phyloP scores from a whole-genome alignment of 2,888 invertebrate genomes.

The Brachyopa scutellaris region DNA sequence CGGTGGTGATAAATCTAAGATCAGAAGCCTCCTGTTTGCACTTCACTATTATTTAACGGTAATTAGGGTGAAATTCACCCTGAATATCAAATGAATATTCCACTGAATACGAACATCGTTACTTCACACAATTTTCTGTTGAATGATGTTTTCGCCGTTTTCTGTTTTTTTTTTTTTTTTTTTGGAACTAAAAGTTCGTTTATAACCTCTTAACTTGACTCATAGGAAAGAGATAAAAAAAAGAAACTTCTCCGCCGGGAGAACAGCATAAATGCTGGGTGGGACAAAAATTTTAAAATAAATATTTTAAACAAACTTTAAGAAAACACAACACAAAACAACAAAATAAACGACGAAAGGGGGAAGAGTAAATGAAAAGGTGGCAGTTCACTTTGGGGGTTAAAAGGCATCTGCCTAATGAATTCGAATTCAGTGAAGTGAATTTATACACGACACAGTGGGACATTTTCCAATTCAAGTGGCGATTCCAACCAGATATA shows the following conservation, averaged over 20 bases:
- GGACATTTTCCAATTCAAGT: not conserved
- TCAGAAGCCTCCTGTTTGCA: slow-evolving; percentile 17
- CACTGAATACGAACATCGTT: not conserved
- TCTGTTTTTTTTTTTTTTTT: no score
- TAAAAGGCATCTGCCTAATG: not conserved
- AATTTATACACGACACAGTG: not conserved
- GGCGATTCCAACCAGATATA: no score
- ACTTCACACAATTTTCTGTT: not conserved
- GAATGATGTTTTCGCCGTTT: slow-evolving; percentile 20
- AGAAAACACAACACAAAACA: not conserved
- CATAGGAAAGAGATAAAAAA: slow-evolving; percentile 6
- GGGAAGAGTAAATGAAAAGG: not conserved
- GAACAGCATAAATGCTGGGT: not conserved
- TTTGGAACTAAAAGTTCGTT: slow-evolving; percentile 25
- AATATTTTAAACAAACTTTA: slow-evolving; percentile 11
- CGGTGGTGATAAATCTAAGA: slow-evolving; percentile 12
- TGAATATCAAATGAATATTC: slow-evolving; percentile 14
- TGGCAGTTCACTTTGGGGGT: not conserved
- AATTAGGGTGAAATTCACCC: slow-evolving; percentile 36
- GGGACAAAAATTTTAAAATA: slow-evolving; percentile 7
- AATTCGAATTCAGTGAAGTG: not conserved
- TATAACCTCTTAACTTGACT: slow-evolving; percentile 23
- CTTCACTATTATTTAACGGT: slow-evolving; percentile 37
- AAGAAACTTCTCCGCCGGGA: not conserved
- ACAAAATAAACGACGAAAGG: not conserved